These are phyloP conservation scores for Rhorus exstirpatorius DNA, from an alignment of 2,888 invertebrate species.

Conservation along the genomic window DNA sequence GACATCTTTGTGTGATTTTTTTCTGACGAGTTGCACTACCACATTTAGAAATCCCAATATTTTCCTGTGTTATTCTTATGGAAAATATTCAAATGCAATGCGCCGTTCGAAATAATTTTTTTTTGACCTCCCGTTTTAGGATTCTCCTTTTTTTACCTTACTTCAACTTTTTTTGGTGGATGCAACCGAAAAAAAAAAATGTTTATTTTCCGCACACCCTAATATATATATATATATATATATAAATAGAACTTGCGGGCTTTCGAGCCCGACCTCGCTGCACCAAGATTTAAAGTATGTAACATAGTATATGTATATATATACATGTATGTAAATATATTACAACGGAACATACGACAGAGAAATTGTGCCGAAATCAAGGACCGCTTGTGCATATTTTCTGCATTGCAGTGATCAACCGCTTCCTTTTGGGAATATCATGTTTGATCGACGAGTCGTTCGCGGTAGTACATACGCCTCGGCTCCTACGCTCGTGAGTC, in stretches of 20 bases:
- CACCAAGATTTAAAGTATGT: constrained; percentile 62
- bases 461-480: constrained; percentile 93
- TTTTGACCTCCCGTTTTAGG: too few species aligned
- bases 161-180: too few species aligned
- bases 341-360: constrained; percentile 34
- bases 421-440: constrained; percentile 92
- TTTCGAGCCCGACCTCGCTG: constrained; percentile 62
- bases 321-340: constrained; percentile 28
- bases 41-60: too few species aligned
- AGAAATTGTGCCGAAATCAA: constrained; percentile 43
- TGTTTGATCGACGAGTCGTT: constrained; percentile 95
- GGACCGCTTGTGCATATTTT: constrained; percentile 67
- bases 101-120: too few species aligned
- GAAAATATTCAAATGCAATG: too few species aligned
- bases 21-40: constrained; percentile 37
- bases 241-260: too few species aligned
- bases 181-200: too few species aligned
- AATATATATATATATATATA: too few species aligned
- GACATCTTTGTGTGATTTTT: too few species aligned
- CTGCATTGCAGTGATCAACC: constrained; percentile 86
- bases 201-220: too few species aligned
- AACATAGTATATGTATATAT: constrained; percentile 31
- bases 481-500: constrained; percentile 82
- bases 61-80: too few species aligned
- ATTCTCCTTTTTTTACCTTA: too few species aligned